phyloP scores from a whole-genome alignment of 2,113 vertebrate genomes.

The Eclectus roratus region DNA sequence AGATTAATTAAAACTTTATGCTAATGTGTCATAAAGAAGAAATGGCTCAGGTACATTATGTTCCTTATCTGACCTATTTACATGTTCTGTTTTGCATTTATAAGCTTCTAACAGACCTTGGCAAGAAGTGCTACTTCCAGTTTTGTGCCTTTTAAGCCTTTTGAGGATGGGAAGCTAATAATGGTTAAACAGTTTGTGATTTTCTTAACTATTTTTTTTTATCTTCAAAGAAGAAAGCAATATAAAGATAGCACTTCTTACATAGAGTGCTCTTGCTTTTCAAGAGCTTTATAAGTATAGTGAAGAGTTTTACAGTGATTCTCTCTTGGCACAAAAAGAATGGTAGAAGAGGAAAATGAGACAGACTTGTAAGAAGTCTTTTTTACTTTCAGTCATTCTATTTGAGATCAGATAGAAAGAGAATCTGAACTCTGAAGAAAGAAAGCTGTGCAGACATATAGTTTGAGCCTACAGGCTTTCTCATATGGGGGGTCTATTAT shows the following conservation, averaged over 20 bases:
- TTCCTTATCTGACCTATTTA: conserved; percentile 43
- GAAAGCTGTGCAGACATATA: not conserved
- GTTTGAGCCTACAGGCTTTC: not conserved
- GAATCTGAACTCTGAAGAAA: not conserved
- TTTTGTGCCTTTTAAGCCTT: not conserved
- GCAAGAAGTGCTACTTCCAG: not conserved
- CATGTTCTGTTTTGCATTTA: not conserved
- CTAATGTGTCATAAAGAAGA: conserved; percentile 7
- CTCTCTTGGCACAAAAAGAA: not conserved
- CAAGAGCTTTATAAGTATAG: not conserved
- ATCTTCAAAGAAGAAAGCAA: not conserved
- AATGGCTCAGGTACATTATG: not conserved
- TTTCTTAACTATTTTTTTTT: not conserved
- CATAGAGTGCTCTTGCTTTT: not conserved
- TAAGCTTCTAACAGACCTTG: not conserved
- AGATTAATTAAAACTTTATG: conserved; percentile 19
- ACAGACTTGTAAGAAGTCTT: not conserved
- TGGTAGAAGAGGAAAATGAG: not conserved
- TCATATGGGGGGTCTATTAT: not conserved
- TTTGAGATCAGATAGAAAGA: not conserved
- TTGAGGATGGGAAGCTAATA: not conserved
- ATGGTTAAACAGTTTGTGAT: not conserved
- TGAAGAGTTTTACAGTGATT: not conserved
- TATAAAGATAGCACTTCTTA: not conserved
- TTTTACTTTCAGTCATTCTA: not conserved